phyloP scores from a whole-genome alignment of 2,888 invertebrate genomes.

The Hydroisotoma schaefferi region DNA sequence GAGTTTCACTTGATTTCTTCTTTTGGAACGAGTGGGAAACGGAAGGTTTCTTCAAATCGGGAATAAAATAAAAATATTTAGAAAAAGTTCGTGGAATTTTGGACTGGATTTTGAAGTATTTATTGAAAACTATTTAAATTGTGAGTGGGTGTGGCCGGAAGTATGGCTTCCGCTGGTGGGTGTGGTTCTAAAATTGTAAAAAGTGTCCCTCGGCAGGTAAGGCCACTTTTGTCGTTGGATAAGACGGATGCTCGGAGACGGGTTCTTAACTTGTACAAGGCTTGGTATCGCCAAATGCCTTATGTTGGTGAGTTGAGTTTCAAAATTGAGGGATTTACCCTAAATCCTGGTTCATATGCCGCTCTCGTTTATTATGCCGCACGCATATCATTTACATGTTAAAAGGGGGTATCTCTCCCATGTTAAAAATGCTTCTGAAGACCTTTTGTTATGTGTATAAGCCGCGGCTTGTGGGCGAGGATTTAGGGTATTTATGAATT shows the following conservation, averaged over 20 bases:
- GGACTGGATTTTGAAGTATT: background rate
- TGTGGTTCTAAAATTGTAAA: slow-evolving; percentile 53
- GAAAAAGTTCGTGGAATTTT: background rate
- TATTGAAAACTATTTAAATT: background rate
- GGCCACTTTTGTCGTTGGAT: slow-evolving; percentile 78
- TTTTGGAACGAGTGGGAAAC: background rate
- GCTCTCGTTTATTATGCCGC: no score
- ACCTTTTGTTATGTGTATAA: no score
- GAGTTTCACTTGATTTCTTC: background rate
- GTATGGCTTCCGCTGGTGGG: slow-evolving; percentile 15
- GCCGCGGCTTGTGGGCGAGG: no score
- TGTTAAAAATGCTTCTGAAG: no score
- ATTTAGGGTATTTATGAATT: no score
- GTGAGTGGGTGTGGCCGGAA: background rate
- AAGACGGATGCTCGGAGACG: slow-evolving; percentile 72
- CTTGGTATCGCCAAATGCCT: slow-evolving; percentile 91
- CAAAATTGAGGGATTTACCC: background rate
- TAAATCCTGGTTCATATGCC: no score
- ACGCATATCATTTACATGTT: no score
- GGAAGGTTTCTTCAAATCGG: no score
- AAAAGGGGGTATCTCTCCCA: no score
- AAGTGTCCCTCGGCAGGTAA: slow-evolving; percentile 64
- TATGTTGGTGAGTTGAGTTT: slow-evolving; percentile 67
- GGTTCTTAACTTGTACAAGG: slow-evolving; percentile 83
- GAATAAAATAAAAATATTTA: background rate